These are phyloP conservation scores for Platalea minor DNA, from an alignment of 2,797 vertebrate species.

Conservation along the genomic window DNA sequence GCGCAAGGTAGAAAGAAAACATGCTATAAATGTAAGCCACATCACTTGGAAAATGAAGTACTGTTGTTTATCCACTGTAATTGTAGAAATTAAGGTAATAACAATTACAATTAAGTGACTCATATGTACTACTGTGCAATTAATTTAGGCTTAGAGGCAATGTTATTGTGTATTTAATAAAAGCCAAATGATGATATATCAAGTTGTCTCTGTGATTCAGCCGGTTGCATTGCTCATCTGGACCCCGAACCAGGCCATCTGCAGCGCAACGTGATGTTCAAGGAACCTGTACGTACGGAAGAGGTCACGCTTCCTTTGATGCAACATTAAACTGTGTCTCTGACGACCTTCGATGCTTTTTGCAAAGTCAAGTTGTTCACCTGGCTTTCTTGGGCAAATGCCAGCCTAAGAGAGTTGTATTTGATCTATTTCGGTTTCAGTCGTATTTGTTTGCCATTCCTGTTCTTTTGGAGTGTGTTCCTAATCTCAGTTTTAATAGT, in stretches of 20 bases:
- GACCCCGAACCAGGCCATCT: background rate
- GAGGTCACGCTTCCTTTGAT: background rate
- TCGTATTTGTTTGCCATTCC: background rate
- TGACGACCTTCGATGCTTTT: rapidly evolving
- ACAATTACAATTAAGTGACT: slow-evolving; percentile 51
- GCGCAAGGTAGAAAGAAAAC: background rate
- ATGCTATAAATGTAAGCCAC: background rate
- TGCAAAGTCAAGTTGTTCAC: background rate
- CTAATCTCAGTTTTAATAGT: background rate
- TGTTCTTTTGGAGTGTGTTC: background rate
- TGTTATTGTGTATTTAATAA: slow-evolving; percentile 22
- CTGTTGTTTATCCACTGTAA: slow-evolving; percentile 1
- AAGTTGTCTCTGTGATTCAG: background rate
- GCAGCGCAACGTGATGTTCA: background rate
- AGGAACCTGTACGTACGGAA: background rate
- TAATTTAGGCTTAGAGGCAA: background rate
- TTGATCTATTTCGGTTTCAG: background rate
- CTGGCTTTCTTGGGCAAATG: background rate
- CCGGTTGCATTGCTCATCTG: background rate
- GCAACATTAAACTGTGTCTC: background rate
- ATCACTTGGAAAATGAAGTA: background rate
- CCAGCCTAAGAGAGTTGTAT: background rate
- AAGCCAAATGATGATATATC: background rate
- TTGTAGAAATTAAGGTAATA: slow-evolving; percentile 40
- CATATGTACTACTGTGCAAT: background rate